These are phyloP conservation scores for Actinernus sp. DNA, from an alignment of 92 coral and sea anemone species.

Conservation along the genomic window DNA sequence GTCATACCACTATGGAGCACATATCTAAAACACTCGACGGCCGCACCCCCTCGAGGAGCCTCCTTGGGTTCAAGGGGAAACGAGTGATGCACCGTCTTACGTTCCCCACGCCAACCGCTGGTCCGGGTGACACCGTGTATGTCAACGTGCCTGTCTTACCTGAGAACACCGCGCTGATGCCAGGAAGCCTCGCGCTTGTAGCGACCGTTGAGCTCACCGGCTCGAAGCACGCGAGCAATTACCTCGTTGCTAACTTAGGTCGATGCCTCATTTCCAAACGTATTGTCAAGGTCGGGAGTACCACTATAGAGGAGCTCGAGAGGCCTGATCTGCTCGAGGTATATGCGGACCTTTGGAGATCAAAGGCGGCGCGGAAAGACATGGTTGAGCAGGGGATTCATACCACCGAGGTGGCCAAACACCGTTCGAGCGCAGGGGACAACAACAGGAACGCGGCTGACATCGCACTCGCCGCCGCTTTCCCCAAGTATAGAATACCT, in stretches of 20 bases:
- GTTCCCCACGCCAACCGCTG: neutral
- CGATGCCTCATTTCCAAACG: neutral
- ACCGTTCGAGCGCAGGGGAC: too few species aligned
- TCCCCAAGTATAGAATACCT: neutral
- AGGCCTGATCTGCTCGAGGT: neutral
- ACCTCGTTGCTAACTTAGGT: neutral
- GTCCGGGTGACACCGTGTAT: neutral
- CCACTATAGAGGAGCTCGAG: neutral
- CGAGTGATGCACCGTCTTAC: neutral
- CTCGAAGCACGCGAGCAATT: neutral
- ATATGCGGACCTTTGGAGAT: neutral
- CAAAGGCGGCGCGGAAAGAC: neutral
- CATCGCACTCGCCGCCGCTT: conserved; percentile 2
- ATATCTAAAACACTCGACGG: neutral
- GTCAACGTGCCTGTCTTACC: neutral
- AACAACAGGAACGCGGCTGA: neutral
- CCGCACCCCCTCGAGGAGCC: neutral
- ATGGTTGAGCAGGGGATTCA: neutral
- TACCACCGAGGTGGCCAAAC: too few species aligned
- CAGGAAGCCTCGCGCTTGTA: neutral
- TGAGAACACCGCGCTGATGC: neutral
- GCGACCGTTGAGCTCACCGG: neutral
- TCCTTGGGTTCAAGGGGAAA: neutral
- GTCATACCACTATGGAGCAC: neutral
- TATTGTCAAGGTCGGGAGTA: neutral